phyloP scores from a whole-genome alignment of 2,888 invertebrate genomes.

The Callyntrura sp. region DNA sequence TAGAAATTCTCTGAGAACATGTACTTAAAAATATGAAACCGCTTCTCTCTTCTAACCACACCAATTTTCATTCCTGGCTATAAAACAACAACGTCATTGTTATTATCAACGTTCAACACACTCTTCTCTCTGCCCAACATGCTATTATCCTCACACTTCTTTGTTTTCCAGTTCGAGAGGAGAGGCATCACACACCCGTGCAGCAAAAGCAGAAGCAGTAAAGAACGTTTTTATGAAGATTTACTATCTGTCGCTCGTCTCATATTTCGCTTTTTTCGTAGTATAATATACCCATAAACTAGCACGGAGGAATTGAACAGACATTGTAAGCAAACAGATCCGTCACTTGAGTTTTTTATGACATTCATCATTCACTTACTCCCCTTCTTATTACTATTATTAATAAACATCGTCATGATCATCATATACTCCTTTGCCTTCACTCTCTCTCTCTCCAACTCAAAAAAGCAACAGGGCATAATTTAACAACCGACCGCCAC shows the following conservation, averaged over 20 bases:
- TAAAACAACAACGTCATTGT: conserved; percentile 46
- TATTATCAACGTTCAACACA: conserved; percentile 50
- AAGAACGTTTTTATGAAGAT: conserved; percentile 56
- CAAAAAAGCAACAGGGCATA: conserved; percentile 50
- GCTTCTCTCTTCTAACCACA: conserved; percentile 24
- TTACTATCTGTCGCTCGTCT: conserved; percentile 51
- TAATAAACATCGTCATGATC: conserved; percentile 46
- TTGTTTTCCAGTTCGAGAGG: conserved; percentile 19
- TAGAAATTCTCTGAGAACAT: too few species aligned
- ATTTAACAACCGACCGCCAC: conserved; percentile 2
- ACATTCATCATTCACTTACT: conserved; percentile 63
- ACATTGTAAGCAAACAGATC: conserved; percentile 42
- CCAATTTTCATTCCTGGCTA: conserved; percentile 41
- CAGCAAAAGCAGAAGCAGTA: conserved; percentile 27
- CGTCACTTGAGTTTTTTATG: conserved; percentile 65
- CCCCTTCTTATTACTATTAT: conserved; percentile 60
- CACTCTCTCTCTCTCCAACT: too few species aligned
- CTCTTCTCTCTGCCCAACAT: conserved; percentile 52
- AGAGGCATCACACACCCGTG: neutral
- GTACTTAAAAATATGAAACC: too few species aligned
- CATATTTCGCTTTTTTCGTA: conserved; percentile 24
- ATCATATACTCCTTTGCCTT: neutral
- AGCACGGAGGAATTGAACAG: neutral
- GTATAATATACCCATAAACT: conserved; percentile 46
- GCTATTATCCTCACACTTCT: conserved; percentile 50